A percentile compares a stretch with the other conserved stretches of the same genome.
These are phyloP conservation scores for Dendroctonus valens DNA, from an alignment of 1,140 invertebrate genomes.

Conservation along the genomic window DNA sequence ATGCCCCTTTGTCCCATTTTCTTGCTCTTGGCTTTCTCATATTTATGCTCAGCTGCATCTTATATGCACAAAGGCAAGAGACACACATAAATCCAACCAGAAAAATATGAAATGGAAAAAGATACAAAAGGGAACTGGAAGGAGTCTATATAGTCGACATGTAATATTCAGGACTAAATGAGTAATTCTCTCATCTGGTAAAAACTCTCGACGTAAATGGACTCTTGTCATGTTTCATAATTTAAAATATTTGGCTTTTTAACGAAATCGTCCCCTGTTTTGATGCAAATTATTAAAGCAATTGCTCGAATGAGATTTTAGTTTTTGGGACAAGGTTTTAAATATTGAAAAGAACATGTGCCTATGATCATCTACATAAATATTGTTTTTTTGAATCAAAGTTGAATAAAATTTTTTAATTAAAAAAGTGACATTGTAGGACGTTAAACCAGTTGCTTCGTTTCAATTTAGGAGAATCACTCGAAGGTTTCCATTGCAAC, in stretches of 20 bases:
- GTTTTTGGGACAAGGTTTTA: no score
- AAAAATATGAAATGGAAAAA: slow-evolving; percentile 35
- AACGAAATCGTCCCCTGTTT: no score
- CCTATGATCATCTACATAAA: no score
- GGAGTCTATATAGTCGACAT: slow-evolving; percentile 33
- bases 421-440: background rate
- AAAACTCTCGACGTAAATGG: no score
- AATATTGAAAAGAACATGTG: no score
- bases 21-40: slow-evolving; percentile 16
- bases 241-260: no score
- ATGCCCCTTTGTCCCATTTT: slow-evolving; percentile 16
- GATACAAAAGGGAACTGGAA: slow-evolving; percentile 26
- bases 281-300: no score
- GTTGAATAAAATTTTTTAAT: background rate
- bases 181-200: background rate
- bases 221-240: no score
- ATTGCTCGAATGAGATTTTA: no score
- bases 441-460: background rate
- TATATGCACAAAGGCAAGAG: slow-evolving; percentile 35
- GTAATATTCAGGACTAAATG: slow-evolving; percentile 36
- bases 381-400: no score
- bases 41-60: slow-evolving; percentile 32
- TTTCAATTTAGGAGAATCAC: slow-evolving; percentile 9
- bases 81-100: slow-evolving; percentile 32
- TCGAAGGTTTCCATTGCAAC: slow-evolving; percentile 38